Percentiles rank a stretch among this genome's conserved stretches.
These are phyloP conservation scores for Drosophila phalerata DNA, from an alignment of 2,888 invertebrate genomes.

Conservation along the genomic window DNA sequence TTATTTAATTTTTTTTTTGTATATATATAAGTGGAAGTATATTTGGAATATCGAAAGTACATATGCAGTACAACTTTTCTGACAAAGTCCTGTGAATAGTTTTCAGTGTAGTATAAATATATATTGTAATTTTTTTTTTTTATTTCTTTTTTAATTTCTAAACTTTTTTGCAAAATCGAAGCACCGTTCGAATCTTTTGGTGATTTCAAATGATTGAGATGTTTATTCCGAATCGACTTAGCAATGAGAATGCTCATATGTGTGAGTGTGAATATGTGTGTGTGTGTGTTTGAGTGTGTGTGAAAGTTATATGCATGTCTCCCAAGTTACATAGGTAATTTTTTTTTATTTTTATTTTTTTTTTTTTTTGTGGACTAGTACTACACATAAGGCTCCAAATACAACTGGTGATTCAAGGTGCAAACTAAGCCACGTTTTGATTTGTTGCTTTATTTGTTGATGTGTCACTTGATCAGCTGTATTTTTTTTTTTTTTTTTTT, in stretches of 20 bases:
- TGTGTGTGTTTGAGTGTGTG: constrained; percentile 9
- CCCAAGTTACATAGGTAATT: constrained; percentile 24
- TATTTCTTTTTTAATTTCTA: not conserved
- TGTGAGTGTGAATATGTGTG: constrained; percentile 30
- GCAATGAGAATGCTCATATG: constrained; percentile 78
- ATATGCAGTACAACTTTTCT: constrained; percentile 29
- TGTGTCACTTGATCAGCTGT: constrained; percentile 22
- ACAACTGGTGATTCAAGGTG: constrained; percentile 46
- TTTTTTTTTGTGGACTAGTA: constrained; percentile 13
- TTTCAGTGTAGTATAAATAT: constrained; percentile 6
- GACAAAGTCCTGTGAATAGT: constrained; percentile 59
- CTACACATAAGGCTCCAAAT: constrained; percentile 27
- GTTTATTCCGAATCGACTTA: constrained; percentile 68
- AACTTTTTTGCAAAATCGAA: constrained; percentile 36
- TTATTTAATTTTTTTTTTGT: not conserved
- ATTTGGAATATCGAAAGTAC: constrained; percentile 7
- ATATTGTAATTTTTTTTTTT: not conserved
- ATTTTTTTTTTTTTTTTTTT: too few relatives aligned
- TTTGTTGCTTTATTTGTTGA: not conserved
- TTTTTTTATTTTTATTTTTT: constrained; percentile 1
- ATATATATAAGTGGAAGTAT: constrained; percentile 3
- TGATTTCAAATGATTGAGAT: constrained; percentile 57
- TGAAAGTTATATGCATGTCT: constrained; percentile 28
- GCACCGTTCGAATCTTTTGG: constrained; percentile 60
- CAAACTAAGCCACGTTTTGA: constrained; percentile 55